These are phyloP conservation scores for Poicephalus gulielmi DNA, from an alignment of 2,113 vertebrate species.

Conservation along the genomic window DNA sequence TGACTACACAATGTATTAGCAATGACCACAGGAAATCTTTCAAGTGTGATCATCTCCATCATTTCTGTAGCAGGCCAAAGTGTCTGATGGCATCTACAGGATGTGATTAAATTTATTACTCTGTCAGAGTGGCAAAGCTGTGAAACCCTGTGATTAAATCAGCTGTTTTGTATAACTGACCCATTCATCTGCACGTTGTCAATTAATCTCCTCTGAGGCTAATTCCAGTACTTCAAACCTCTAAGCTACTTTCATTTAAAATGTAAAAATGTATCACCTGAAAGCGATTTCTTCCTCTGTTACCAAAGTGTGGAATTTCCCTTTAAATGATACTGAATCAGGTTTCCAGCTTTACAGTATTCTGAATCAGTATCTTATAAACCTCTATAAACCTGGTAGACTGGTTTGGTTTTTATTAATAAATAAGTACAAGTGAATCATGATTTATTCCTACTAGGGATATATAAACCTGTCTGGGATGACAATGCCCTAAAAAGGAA, in stretches of 20 bases:
- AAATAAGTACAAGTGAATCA: not conserved
- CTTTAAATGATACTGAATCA: not conserved
- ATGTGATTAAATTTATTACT: not conserved
- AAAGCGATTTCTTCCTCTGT: not conserved
- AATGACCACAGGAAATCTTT: not conserved
- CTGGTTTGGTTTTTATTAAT: not conserved
- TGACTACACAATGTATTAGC: not conserved
- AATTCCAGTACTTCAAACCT: not conserved
- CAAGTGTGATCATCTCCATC: not conserved
- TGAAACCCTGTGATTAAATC: not conserved
- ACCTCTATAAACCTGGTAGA: not conserved
- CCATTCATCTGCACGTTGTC: not conserved
- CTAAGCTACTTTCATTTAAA: not conserved
- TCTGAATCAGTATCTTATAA: not conserved
- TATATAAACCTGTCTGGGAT: not conserved
- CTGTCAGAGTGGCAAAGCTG: not conserved
- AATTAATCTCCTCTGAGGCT: not conserved
- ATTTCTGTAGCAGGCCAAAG: not conserved
- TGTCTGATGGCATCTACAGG: not conserved
- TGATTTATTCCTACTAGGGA: not conserved
- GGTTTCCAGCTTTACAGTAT: not conserved
- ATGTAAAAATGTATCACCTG: not conserved
- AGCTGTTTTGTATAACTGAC: constrained; percentile 1
- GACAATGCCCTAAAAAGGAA: not conserved
- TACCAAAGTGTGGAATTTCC: not conserved